These are phyloP conservation scores for Axea sp. DNA, from an alignment of 2,888 invertebrate species.

Conservation along the genomic window DNA sequence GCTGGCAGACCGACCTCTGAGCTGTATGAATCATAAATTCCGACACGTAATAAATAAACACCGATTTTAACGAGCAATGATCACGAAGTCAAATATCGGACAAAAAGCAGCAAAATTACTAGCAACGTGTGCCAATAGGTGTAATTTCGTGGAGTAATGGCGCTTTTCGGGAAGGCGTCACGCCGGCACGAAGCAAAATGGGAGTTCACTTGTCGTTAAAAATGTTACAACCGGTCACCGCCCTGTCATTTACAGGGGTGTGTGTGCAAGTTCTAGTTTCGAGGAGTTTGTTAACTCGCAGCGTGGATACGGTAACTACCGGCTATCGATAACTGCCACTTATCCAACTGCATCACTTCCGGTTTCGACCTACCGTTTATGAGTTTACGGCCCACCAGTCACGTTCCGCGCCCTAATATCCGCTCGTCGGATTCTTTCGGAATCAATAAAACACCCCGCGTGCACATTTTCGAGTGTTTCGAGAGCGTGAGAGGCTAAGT, in stretches of 20 bases:
- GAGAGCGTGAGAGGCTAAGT: slow-evolving; percentile 15
- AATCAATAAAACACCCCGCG: slow-evolving; percentile 46
- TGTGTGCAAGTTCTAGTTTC: slow-evolving; percentile 62
- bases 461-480: slow-evolving; percentile 7
- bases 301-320: slow-evolving; percentile 69
- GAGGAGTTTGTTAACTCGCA: slow-evolving; percentile 60
- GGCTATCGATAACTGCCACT: slow-evolving; percentile 75
- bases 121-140: slow-evolving; percentile 17
- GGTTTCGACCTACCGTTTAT: slow-evolving; percentile 74
- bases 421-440: slow-evolving; percentile 33
- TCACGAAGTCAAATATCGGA: slow-evolving; percentile 17
- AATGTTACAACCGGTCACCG: slow-evolving; percentile 70
- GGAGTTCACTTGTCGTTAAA: slow-evolving; percentile 67
- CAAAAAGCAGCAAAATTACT: slow-evolving; percentile 16
- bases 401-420: slow-evolving; percentile 62
- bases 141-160: slow-evolving; percentile 26
- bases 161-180: slow-evolving; percentile 26
- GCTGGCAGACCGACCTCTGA: no score
- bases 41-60: slow-evolving; percentile 16
- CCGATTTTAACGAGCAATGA: not conserved
- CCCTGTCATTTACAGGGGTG: slow-evolving; percentile 74
- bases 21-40: no score
- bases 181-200: slow-evolving; percentile 45
- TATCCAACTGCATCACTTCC: slow-evolving; percentile 75
- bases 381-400: slow-evolving; percentile 72